phyloP scores from a whole-genome alignment of 2,888 invertebrate species.

The Tipula helvola region DNA sequence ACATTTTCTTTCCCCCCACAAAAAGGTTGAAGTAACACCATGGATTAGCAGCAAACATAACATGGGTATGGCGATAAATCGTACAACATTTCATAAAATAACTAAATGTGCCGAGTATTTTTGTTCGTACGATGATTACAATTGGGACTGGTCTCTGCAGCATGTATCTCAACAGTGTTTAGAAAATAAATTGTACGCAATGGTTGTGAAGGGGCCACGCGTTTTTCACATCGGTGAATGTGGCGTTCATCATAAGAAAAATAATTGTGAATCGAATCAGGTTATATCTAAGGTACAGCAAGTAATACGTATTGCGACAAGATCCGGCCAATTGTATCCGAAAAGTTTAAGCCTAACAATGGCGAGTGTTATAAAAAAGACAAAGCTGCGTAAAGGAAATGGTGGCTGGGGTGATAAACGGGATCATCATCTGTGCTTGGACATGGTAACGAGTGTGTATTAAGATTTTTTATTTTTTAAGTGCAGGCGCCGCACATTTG shows the following conservation, averaged over 20 bases:
- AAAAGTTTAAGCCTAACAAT: conserved; percentile 51
- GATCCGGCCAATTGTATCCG: conserved; percentile 53
- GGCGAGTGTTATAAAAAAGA: conserved; percentile 55
- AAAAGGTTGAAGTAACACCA: conserved; percentile 75
- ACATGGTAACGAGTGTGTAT: conserved; percentile 41
- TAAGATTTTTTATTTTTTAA: background rate
- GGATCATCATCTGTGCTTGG: conserved; percentile 70
- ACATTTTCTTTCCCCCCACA: background rate
- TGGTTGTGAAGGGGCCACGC: conserved; percentile 83
- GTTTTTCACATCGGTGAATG: conserved; percentile 99
- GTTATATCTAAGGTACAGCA: conserved; percentile 76
- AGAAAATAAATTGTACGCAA: conserved; percentile 63
- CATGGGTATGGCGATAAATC: conserved; percentile 96
- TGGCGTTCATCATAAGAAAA: conserved; percentile 91
- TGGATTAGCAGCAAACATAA: conserved; percentile 98
- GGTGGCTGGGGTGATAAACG: conserved; percentile 95
- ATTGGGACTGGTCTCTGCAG: conserved; percentile 98
- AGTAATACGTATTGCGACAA: conserved; percentile 55
- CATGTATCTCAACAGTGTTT: conserved; percentile 79
- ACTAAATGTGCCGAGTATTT: conserved; percentile 72
- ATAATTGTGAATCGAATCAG: conserved; percentile 75
- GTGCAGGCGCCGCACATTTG: background rate
- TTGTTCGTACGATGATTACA: conserved; percentile 96
- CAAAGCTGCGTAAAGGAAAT: conserved; percentile 74
- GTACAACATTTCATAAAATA: conserved; percentile 74